Base-by-base conservation (phyloP, 2,888 invertebrate species). In the Calliopum simillimum region DNA sequence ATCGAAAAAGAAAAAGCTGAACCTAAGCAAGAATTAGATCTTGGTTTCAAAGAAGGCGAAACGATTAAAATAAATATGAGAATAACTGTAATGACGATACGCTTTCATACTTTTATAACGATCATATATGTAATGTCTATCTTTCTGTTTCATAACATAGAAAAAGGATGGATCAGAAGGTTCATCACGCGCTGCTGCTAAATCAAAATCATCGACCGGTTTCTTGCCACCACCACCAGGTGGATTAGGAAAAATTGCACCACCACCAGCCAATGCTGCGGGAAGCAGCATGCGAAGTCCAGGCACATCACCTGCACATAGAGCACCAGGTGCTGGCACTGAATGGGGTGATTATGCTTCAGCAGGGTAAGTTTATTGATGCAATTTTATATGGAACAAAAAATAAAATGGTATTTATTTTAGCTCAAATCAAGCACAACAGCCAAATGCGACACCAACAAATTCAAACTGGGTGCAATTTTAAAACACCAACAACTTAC, bases 21-120 rank as follows among this genome's bases (percentile, higher is more conserved):
- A 69, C 92, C 93, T 12, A 91, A 91, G 72, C 92, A 91, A 78
- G 93, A 96, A 79, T 88, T 99, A 53, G 98, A 99, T 88, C 89
- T 99, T 68, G 94, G 98, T 62, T 99, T 99, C 85, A 99, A 99
- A 84, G 99, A 99, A 82, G 99, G 99, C 21, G 97, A 99, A 88
- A 99, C 99, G 1, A 99, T 99, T 76, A 99, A 97, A 88, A 98
- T 99, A 73, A 99, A 98, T 84, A 96, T 99, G 94, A 95, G 96
- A 88, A 96, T 97, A 76, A 95, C 96, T 75, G 96, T 96, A 88
- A 86, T 11, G 23, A 72, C 86, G 14, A 16, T 16, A 58, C 69
- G 2, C 19, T 25, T 44, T 23, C 16, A 19, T 19, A 21, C 23
- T 11, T 19, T 8, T 21, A 14, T 56, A 21, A 8, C 13, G n/a